Percentiles rank a stretch among this genome's conserved stretches.
Evolutionary conservation across 2,797 vertebrate genomes (phyloP).

Genomic region (Pelochelys cantorii): DNA sequence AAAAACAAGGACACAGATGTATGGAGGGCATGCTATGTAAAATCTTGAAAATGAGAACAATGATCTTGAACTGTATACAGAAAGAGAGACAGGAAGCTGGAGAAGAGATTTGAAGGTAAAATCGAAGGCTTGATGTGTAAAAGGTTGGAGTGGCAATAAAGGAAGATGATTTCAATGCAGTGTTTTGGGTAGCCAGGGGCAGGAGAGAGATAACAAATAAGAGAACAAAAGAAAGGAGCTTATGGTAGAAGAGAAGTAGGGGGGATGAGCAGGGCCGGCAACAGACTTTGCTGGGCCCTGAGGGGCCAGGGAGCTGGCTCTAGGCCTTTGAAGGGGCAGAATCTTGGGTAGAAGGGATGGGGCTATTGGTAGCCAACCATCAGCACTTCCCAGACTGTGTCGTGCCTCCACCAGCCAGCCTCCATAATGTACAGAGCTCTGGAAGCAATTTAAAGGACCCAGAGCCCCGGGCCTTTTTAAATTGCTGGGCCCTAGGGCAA

Average conservation of each 20-base stretch:
- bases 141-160: background rate
- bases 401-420: too few species aligned
- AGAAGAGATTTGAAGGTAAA: background rate
- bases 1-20: background rate
- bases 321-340: too few species aligned
- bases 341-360: too few species aligned
- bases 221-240: background rate
- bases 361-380: too few species aligned
- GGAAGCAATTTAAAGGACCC: too few species aligned
- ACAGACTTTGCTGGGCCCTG: too few species aligned
- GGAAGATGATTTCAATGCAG: background rate
- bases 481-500: too few species aligned
- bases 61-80: accelerated
- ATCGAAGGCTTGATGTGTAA: background rate
- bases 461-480: too few species aligned
- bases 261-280: too few species aligned
- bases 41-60: background rate
- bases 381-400: too few species aligned
- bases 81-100: background rate
- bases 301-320: too few species aligned
- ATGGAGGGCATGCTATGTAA: background rate
- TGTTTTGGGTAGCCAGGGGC: background rate
- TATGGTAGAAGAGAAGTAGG: background rate
- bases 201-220: background rate
- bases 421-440: too few species aligned